These are phyloP conservation scores for Conistra vaccinii DNA, from an alignment of 2,888 invertebrate genomes.

Conservation along the genomic window DNA sequence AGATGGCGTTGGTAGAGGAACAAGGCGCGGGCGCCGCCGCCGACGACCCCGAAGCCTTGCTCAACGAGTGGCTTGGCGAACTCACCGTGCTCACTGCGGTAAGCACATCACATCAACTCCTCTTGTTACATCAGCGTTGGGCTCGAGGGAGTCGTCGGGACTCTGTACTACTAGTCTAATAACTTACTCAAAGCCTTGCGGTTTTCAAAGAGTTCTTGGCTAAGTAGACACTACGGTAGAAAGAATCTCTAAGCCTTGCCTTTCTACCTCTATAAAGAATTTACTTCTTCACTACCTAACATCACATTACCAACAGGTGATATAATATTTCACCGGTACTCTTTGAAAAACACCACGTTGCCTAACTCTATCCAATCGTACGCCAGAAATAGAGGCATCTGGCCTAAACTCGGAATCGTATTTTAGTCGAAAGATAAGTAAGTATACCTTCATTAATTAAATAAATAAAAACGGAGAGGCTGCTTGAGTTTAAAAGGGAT, in stretches of 20 bases:
- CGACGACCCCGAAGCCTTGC: conserved; percentile 94
- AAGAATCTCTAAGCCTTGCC: background rate
- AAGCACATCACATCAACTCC: conserved; percentile 78
- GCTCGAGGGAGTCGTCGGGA: background rate
- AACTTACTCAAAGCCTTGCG: background rate
- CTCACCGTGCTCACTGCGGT: conserved; percentile 94
- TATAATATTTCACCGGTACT: conserved; percentile 27
- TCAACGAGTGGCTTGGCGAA: conserved; percentile 95
- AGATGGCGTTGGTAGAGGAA: conserved; percentile 91
- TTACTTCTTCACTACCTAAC: background rate
- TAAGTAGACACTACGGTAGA: background rate
- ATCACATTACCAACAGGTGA: conserved; percentile 14
- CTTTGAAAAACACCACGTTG: conserved; percentile 58
- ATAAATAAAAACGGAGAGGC: conserved; percentile 71
- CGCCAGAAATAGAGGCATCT: conserved; percentile 67
- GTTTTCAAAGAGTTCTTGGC: background rate
- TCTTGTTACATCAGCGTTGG: background rate
- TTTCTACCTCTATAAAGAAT: background rate
- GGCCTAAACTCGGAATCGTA: conserved; percentile 60
- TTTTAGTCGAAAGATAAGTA: conserved; percentile 57
- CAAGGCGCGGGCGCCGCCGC: conserved; percentile 91
- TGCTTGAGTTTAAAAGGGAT: conserved; percentile 67
- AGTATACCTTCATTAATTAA: conserved; percentile 66
- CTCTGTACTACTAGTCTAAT: background rate
- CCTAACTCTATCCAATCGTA: conserved; percentile 51